Evolutionary conservation across 1,140 invertebrate species (phyloP), one percentile per base, ranked within the genome.

Genomic region (Camponotus pennsylvanicus): DNA sequence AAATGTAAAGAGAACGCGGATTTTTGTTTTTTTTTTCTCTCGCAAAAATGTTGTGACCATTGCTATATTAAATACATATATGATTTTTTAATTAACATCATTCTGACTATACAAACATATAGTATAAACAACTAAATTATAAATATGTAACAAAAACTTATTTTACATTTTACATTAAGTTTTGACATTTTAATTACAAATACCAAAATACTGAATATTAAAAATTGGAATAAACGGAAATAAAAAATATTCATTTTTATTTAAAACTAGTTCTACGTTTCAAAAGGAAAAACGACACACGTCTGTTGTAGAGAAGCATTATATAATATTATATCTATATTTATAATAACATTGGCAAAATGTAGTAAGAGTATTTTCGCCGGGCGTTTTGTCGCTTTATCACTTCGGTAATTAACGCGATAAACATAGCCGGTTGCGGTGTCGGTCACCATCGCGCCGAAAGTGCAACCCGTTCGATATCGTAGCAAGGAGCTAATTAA

Each of bases 401-500:
- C 69, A 73, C 13, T 1, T 4, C 55, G 32, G 69, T 83, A 83
- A 83, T 83, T 83, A 83, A 83, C 42, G 79, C 55, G 69, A 63
- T 83, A 83, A 75, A 83, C 55, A 71, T 42, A 59, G 49, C 42
- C 61, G 61, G 61, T 79, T 52, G 64, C 49, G 66, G 78, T 70
- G 21, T 34, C 67, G 27, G 40, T 61, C 32, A 69, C 21, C 42
- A 32, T 18, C 34, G 45, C 3, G 67, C 79, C 69, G 69, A 83
- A 83, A 83, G 69, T 83, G 79, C 79, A 61, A 73, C 79, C 40
- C 42, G 69, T 71, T 83, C 79, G 79, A 75, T 83, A 83, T 61
- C 27, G 69, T 55, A 42, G 79, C 69, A 63, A 83, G 69, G 79
- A 78, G 73, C 83, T 89, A 89, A 89, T 89, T 89, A 89, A 88